Percentiles rank a stretch among this genome's conserved stretches.
These are phyloP conservation scores for Tenthredo amoena DNA, from an alignment of 2,888 invertebrate genomes.

Conservation along the genomic window DNA sequence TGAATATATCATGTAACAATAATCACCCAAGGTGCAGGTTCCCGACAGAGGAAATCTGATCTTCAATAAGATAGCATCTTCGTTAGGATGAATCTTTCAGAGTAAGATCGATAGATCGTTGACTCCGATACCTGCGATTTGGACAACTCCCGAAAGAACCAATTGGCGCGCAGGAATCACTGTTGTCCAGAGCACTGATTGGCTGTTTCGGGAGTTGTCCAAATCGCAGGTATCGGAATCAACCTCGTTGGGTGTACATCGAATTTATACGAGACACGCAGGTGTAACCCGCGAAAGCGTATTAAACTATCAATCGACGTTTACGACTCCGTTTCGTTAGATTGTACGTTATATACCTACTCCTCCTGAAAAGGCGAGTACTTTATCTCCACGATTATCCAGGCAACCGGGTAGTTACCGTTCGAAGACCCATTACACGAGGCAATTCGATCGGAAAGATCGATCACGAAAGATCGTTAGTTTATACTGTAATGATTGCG, in stretches of 20 bases:
- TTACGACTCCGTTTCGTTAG: neutral
- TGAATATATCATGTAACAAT: neutral
- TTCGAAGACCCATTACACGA: conserved; percentile 23
- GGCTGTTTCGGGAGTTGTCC: too few species aligned
- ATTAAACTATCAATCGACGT: conserved; percentile 10
- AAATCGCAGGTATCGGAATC: too few species aligned
- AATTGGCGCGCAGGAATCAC: too few species aligned
- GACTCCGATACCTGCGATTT: neutral
- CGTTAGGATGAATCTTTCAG: too few species aligned
- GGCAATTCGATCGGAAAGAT: conserved; percentile 19
- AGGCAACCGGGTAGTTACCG: neutral
- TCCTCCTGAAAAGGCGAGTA: neutral
- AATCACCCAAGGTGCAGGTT: too few species aligned
- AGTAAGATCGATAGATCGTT: neutral
- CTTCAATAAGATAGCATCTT: too few species aligned
- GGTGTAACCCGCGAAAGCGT: neutral
- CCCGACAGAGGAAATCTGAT: too few species aligned
- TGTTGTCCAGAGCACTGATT: too few species aligned
- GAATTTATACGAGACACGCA: neutral
- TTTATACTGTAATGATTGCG: neutral
- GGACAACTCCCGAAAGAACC: too few species aligned
- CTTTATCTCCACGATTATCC: neutral
- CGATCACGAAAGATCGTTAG: conserved; percentile 29
- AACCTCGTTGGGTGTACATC: too few species aligned
- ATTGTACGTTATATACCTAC: neutral